Evolutionary conservation across 2,113 vertebrate genomes (phyloP).

Genomic region (Perccottus glenii): DNA sequence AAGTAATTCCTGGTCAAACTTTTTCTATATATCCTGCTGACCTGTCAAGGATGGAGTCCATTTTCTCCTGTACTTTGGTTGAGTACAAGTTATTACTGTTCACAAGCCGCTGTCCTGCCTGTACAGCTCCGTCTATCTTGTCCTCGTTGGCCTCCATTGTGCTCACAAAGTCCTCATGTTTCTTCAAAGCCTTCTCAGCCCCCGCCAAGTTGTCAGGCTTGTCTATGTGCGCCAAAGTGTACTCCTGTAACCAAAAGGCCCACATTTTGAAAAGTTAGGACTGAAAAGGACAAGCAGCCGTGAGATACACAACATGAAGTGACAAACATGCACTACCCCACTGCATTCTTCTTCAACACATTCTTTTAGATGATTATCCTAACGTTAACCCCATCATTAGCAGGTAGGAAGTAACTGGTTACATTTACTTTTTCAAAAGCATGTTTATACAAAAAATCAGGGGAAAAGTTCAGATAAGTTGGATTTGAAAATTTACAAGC

Average conservation of each 20-base stretch:
- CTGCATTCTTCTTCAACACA: conserved; percentile 40
- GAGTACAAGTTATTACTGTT: conserved; percentile 86
- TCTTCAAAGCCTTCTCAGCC: conserved; percentile 86
- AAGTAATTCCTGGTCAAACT: not conserved
- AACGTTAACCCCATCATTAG: conserved; percentile 24
- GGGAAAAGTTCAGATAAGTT: no score
- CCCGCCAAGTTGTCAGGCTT: conserved; percentile 85
- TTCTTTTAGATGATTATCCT: conserved; percentile 36
- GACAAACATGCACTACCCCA: conserved; percentile 11
- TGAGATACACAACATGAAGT: not conserved
- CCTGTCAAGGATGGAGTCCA: conserved; percentile 86
- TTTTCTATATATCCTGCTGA: conserved; percentile 45
- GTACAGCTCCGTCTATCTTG: conserved; percentile 83
- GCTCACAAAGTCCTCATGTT: conserved; percentile 88
- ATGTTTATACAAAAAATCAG: no score
- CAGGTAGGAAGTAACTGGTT: not conserved
- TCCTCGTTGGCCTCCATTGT: conserved; percentile 87
- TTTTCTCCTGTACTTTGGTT: conserved; percentile 87
- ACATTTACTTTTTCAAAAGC: not conserved
- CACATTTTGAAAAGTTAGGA: not conserved
- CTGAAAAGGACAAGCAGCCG: not conserved
- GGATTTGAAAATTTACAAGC: no score
- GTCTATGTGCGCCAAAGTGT: conserved; percentile 88
- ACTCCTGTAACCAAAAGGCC: conserved; percentile 81
- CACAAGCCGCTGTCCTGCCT: conserved; percentile 83